Evolutionary conservation across 64 coral and sea anemone species (phyloP).

Genomic region (Montipora sp.): DNA sequence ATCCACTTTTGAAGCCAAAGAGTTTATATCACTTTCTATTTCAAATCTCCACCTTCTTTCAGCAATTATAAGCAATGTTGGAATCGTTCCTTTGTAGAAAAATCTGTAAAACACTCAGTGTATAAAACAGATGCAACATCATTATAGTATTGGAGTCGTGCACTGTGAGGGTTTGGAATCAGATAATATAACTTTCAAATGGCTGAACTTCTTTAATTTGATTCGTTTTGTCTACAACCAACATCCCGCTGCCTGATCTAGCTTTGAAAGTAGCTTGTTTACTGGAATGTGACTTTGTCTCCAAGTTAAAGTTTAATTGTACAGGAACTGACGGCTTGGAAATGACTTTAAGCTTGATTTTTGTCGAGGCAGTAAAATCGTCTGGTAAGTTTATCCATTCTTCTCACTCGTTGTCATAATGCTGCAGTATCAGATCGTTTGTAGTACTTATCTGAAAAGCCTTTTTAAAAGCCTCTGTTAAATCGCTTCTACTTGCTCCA

Average conservation of each 20-base stretch:
- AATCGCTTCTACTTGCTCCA: slow-evolving; percentile 13
- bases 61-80: background rate
- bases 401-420: slow-evolving; percentile 37
- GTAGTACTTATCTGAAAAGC: background rate
- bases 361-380: slow-evolving; percentile 37
- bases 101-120: slow-evolving; percentile 29
- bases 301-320: slow-evolving; percentile 1
- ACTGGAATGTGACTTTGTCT: background rate
- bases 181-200: slow-evolving; percentile 6
- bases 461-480: slow-evolving; percentile 11
- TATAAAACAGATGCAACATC: slow-evolving; percentile 15
- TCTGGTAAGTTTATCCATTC: slow-evolving; percentile 35
- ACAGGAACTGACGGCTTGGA: slow-evolving; percentile 9
- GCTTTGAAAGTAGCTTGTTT: background rate
- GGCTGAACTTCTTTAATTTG: slow-evolving; percentile 22
- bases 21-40: slow-evolving; percentile 37
- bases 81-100: slow-evolving; percentile 30
- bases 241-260: slow-evolving; percentile 2
- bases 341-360: slow-evolving; percentile 29
- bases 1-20: slow-evolving; percentile 3
- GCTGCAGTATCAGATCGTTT: slow-evolving; percentile 10
- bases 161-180: slow-evolving; percentile 27
- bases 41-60: slow-evolving; percentile 10
- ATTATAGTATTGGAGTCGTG: slow-evolving; percentile 8
- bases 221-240: slow-evolving; percentile 21